Conservation (phyloP, 1,140 invertebrate species). For the Drosophila carrolli region DNA sequence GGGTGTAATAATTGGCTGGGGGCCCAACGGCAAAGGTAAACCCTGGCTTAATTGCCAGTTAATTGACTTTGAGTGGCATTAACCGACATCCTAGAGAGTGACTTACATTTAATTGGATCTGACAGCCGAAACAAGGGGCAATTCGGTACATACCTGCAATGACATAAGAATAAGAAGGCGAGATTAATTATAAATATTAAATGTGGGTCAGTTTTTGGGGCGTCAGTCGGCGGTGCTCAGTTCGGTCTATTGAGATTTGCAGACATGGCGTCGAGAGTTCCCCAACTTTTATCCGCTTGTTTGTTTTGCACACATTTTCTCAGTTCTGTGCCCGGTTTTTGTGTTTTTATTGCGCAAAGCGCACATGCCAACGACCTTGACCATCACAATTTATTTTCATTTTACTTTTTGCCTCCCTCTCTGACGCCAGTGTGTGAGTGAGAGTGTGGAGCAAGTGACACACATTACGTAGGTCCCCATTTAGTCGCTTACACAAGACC, state of each 20-base stretch:
- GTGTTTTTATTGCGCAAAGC: constrained; percentile 65
- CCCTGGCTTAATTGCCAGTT: constrained; percentile 48
- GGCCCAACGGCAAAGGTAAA: constrained; percentile 15
- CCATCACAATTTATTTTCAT: constrained; percentile 84
- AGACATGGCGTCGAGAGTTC: constrained; percentile 31
- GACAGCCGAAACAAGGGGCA: constrained; percentile 14
- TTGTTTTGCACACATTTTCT: constrained; percentile 54
- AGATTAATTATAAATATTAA: constrained; percentile 35
- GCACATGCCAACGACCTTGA: constrained; percentile 80
- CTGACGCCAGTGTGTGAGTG: constrained; percentile 31
- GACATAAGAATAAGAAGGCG: neutral
- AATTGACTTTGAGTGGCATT: constrained; percentile 64
- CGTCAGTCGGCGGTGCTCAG: neutral
- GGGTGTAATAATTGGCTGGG: constrained; percentile 13
- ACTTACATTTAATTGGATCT: constrained; percentile 50
- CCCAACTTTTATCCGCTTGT: constrained; percentile 57
- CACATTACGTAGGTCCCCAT: constrained; percentile 64
- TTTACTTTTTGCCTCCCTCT: constrained; percentile 71
- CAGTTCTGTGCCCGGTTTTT: constrained; percentile 25
- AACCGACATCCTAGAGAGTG: constrained; percentile 20
- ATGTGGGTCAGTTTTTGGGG: constrained; percentile 24
- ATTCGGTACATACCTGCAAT: constrained; percentile 50
- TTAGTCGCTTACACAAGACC: constrained; percentile 60
- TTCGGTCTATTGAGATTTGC: constrained; percentile 14
- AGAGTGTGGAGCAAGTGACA: constrained; percentile 58